phyloP scores from a whole-genome alignment of 2,888 invertebrate genomes.

The Callyntrura sp. region DNA sequence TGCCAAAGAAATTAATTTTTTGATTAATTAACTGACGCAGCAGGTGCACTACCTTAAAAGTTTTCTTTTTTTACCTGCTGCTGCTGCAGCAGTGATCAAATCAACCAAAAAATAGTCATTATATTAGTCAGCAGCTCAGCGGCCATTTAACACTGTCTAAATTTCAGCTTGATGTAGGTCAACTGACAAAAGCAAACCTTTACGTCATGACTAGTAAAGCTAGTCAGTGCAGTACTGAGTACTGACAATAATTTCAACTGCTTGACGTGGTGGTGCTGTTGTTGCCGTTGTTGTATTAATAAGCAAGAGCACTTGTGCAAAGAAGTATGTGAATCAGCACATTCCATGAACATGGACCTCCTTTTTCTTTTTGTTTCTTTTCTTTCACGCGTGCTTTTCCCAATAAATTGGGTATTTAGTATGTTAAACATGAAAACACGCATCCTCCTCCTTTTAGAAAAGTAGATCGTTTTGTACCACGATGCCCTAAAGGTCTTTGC shows the following conservation, averaged over 20 bases:
- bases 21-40: conserved; percentile 42
- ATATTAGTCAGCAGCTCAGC: background rate
- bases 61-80: background rate
- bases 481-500: conserved; percentile 29
- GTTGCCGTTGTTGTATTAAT: no score
- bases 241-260: background rate
- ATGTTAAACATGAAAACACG: conserved; percentile 22
- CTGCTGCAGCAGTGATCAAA: no score
- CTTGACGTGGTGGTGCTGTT: no score
- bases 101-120: conserved; percentile 18
- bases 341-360: conserved; percentile 60
- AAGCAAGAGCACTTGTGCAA: no score
- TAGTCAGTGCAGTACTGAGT: conserved; percentile 32
- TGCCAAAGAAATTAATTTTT: conserved; percentile 31
- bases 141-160: conserved; percentile 18
- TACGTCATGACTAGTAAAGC: conserved; percentile 35
- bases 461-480: conserved; percentile 4
- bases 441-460: conserved; percentile 25
- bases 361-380: conserved; percentile 32
- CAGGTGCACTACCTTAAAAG: conserved; percentile 34
- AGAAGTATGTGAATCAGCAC: conserved; percentile 64
- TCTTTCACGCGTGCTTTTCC: conserved; percentile 45
- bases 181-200: conserved; percentile 9
- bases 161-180: conserved; percentile 37
- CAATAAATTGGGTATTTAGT: conserved; percentile 23